Evolutionary conservation across 2,797 vertebrate genomes (phyloP).

Genomic region (Lates japonicus): DNA sequence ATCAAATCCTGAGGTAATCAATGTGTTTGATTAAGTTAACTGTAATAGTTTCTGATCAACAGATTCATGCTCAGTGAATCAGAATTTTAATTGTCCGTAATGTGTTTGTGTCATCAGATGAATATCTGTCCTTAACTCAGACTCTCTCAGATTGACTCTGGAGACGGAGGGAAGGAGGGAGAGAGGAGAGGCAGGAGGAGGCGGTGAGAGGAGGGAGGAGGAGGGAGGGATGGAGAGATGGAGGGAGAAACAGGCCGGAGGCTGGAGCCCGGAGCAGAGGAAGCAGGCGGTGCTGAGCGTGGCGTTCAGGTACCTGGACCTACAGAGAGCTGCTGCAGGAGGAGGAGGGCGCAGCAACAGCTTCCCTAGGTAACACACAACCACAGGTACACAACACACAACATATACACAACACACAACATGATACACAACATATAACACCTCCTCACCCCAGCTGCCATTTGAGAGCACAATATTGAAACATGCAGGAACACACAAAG

Average conservation of each 20-base stretch:
- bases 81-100: no score
- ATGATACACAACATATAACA: background rate
- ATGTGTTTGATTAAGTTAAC: no score
- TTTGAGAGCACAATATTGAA: no score
- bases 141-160: slow-evolving; percentile 77
- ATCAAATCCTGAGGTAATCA: no score
- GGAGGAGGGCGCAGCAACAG: slow-evolving; percentile 90
- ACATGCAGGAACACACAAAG: no score
- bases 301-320: slow-evolving; percentile 93
- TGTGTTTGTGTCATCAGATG: background rate
- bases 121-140: slow-evolving; percentile 64
- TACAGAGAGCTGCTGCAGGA: slow-evolving; percentile 96
- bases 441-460: no score
- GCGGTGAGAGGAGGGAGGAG: slow-evolving; percentile 32
- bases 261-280: slow-evolving; percentile 80
- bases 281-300: slow-evolving; percentile 93
- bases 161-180: slow-evolving; percentile 66
- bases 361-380: slow-evolving; percentile 89
- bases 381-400: background rate
- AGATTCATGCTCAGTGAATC: no score
- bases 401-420: background rate
- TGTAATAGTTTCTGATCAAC: no score
- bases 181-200: slow-evolving; percentile 47
- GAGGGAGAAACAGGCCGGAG: slow-evolving; percentile 63
- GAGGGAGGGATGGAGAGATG: slow-evolving; percentile 52